A percentile compares a stretch with the other conserved stretches of the same genome.
Evolutionary conservation across 2,797 vertebrate genomes (phyloP).

Genomic region (Anisognathus igniventris): DNA sequence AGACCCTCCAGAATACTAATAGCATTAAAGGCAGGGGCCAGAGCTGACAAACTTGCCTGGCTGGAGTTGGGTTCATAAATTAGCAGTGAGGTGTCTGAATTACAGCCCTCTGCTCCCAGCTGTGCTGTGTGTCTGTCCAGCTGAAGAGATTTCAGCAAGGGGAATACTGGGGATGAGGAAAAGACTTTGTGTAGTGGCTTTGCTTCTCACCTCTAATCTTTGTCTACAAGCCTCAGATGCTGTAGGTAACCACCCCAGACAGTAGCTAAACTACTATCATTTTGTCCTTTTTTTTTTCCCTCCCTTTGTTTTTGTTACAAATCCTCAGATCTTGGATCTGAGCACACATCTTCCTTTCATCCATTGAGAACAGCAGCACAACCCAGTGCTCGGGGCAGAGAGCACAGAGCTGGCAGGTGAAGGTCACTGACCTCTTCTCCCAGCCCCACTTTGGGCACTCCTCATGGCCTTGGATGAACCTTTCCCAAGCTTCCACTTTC

Average conservation of each 20-base stretch:
- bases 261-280: fast-evolving
- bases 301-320: not conserved
- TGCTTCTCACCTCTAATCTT: not conserved
- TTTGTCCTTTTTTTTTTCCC: fast-evolving
- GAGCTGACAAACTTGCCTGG: conserved; percentile 12
- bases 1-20: conserved; percentile 44
- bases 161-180: not conserved
- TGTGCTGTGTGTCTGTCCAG: not conserved
- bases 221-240: not conserved
- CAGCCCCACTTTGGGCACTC: not conserved
- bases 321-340: not conserved
- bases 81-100: not conserved
- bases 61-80: not conserved
- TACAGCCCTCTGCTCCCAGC: not conserved
- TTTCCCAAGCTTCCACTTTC: not conserved
- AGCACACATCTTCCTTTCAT: not conserved
- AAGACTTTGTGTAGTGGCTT: not conserved
- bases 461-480: not conserved
- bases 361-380: fast-evolving
- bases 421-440: not conserved
- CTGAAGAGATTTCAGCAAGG: not conserved
- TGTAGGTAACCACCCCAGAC: not conserved
- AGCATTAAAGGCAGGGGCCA: conserved; percentile 16
- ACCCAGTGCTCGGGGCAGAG: not conserved
- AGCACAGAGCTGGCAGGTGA: not conserved